Percentiles rank a stretch among this genome's conserved stretches.
Conservation (phyloP, 2,113 vertebrate species). For the Erythrocebus patas region DNA sequence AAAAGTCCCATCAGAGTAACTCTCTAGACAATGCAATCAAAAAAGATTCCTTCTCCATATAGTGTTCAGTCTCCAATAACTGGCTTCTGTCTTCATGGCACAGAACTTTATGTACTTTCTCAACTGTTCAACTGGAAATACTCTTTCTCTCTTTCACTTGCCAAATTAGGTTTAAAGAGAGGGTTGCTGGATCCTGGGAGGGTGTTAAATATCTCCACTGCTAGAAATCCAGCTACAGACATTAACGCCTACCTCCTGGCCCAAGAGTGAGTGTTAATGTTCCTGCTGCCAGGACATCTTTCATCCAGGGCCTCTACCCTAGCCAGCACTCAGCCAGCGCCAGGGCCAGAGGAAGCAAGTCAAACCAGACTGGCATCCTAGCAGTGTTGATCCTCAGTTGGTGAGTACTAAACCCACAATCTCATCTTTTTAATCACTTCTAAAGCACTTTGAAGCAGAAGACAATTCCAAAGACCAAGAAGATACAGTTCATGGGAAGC, state of each 20-base stretch:
- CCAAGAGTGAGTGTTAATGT: conserved; percentile 46
- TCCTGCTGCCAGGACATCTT: background rate
- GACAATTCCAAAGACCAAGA: background rate
- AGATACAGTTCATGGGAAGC: background rate
- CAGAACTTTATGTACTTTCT: conserved; percentile 34
- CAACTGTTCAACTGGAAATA: background rate
- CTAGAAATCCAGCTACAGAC: conserved; percentile 47
- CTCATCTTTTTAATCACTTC: background rate
- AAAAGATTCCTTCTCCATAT: background rate
- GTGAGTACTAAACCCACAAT: background rate
- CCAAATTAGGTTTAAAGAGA: conserved; percentile 54
- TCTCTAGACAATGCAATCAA: background rate
- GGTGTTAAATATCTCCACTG: conserved; percentile 45
- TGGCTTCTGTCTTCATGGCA: background rate
- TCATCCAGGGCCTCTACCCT: conserved; percentile 20
- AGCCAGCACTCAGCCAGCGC: background rate
- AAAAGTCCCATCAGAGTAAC: background rate
- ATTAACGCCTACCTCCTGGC: conserved; percentile 63
- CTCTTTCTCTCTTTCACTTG: conserved; percentile 24
- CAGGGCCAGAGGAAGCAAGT: background rate
- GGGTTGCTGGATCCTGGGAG: conserved; percentile 32
- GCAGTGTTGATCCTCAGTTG: background rate
- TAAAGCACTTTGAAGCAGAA: conserved; percentile 24
- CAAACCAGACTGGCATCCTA: background rate
- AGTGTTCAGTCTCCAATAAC: background rate